Percentiles rank a stretch among this genome's conserved stretches.
Evolutionary conservation across 2,888 invertebrate species (phyloP).

Genomic region (Petrolisthes manimaculis): DNA sequence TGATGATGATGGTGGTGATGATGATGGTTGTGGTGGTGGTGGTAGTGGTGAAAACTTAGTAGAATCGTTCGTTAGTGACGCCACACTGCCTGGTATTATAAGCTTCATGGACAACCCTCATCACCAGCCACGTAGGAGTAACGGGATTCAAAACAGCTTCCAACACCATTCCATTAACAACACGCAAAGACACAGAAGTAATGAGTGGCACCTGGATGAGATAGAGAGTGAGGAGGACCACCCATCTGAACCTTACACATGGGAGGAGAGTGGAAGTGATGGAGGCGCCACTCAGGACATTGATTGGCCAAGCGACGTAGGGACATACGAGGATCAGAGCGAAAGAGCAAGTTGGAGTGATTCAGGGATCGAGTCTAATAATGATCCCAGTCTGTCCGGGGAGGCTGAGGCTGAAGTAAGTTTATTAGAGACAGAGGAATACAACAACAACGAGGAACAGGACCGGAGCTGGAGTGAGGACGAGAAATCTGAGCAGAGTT

Average conservation of each 20-base stretch:
- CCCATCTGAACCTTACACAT: neutral
- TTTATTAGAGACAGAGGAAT: neutral
- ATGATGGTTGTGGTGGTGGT: too few species aligned
- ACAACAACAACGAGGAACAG: neutral
- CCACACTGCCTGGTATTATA: too few species aligned
- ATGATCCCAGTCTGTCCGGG: neutral
- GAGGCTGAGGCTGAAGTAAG: neutral
- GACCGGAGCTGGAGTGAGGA: neutral
- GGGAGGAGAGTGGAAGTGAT: neutral
- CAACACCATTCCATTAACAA: neutral
- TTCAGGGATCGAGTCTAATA: slow-evolving; percentile 17
- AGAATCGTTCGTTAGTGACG: too few species aligned
- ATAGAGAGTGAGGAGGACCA: neutral
- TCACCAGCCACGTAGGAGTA: neutral
- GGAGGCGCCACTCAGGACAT: neutral
- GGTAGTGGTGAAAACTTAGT: too few species aligned
- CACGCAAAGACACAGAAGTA: neutral
- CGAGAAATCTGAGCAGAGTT: neutral
- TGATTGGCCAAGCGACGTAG: slow-evolving; percentile 8
- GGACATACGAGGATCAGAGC: neutral
- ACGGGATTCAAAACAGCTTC: neutral
- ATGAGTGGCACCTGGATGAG: neutral
- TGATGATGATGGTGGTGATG: too few species aligned
- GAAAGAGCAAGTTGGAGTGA: slow-evolving; percentile 1
- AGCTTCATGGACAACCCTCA: neutral